Evolutionary conservation across 2,113 vertebrate genomes (phyloP), one percentile per base, ranked within the genome.

Genomic region (Glaucidium brasilianum): DNA sequence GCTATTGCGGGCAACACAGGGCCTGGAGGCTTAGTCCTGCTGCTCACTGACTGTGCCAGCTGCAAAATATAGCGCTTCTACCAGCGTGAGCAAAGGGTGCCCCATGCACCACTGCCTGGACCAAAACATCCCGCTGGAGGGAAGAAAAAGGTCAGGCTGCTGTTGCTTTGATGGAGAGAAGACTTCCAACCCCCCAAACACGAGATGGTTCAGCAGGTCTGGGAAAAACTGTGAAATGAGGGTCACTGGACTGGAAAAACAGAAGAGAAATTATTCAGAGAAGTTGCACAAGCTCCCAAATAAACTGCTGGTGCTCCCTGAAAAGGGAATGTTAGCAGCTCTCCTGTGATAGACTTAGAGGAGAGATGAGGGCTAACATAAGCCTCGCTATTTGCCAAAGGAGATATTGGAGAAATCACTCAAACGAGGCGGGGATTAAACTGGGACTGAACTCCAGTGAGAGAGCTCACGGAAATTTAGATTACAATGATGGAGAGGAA

Each of bases 391-490:
- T 67, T 83, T 78, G 62, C 91, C 88, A 30, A 13, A 64, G 35
- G 66, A 91, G 81, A 85, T 95, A 95, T 82, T 92, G 84, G 32
- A 93, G 77, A 49, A 95, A 95, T 95, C 77, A 79, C 94, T 97
- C 89, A 91, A 50, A 95, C 0, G 19, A 97, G 77, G 73, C 8
- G 0, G 55, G 74, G 94, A 97, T 96, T 97, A 91, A 95, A 52
- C 63, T 35, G 47, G 59, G 75, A 18, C 85, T 49, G 63, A 63
- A 50, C 59, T 74, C 72, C 49, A 45, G 62, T 29, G 74, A 82
- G 94, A 81, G 30, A 69, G 85, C 62, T 79, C 81, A 87, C 92
- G 67, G 89, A 96, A 95, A 94, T 93, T 88, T 74, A 90, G 90
- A 58, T 96, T 92, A 60, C 56, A 72, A 3, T 88, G 95, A 93